A percentile compares a stretch with the other conserved stretches of the same genome.
Conservation (phyloP, 2,797 vertebrate species). For the Aotus griseimembra region DNA sequence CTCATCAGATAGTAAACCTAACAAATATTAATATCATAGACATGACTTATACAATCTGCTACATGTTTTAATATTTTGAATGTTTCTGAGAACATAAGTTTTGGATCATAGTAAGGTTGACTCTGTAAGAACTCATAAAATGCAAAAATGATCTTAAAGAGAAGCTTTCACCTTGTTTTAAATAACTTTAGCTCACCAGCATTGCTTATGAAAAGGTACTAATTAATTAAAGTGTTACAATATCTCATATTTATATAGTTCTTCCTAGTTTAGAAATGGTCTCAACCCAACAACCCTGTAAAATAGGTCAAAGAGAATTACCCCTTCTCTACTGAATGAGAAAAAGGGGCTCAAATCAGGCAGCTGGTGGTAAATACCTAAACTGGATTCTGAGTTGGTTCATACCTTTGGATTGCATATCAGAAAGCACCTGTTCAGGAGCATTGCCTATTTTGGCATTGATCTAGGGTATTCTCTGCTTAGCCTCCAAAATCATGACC, state of each 20-base stretch:
- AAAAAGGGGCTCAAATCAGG: not conserved
- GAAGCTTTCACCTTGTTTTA: slow-evolving; percentile 1
- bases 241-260: not conserved
- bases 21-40: not conserved
- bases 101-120: not conserved
- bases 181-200: slow-evolving; percentile 37
- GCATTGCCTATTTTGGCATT: not conserved
- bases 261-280: slow-evolving; percentile 40
- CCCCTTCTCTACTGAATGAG: not conserved
- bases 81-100: slow-evolving; percentile 8
- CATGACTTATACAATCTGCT: not conserved
- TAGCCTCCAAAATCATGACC: not conserved
- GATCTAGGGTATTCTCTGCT: not conserved
- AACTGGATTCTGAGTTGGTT: not conserved
- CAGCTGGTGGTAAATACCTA: not conserved
- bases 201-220: slow-evolving; percentile 1
- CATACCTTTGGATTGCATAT: not conserved
- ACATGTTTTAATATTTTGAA: not conserved
- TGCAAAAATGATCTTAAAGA: not conserved
- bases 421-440: not conserved
- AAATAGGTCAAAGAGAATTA: not conserved
- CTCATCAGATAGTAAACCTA: not conserved
- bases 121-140: not conserved
- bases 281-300: not conserved
- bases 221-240: not conserved